Percentiles rank a stretch among this genome's conserved stretches.
These are phyloP conservation scores for Strix aluco DNA, from an alignment of 2,113 vertebrate species.

Conservation along the genomic window DNA sequence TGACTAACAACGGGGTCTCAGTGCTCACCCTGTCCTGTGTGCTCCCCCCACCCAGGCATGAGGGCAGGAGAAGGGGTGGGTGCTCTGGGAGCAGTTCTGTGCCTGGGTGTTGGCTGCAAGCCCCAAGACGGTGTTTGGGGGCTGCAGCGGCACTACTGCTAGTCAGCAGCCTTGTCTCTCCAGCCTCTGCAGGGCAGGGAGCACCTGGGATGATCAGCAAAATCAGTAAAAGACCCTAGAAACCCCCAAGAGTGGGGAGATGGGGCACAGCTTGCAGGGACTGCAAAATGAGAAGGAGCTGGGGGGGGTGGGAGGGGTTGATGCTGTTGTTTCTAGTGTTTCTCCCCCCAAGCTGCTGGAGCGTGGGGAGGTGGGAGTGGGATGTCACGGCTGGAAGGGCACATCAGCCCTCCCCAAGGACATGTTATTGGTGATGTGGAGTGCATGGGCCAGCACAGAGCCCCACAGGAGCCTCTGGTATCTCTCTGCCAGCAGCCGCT, in stretches of 20 bases:
- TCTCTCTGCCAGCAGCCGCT: rapidly evolving
- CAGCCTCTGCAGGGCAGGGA: background rate
- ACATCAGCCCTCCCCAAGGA: background rate
- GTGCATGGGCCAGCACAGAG: background rate
- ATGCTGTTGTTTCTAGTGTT: background rate
- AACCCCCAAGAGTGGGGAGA: background rate
- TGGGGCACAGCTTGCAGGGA: too few relatives aligned
- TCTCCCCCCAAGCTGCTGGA: background rate
- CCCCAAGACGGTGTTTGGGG: background rate
- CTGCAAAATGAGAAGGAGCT: background rate
- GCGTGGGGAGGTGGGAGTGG: background rate
- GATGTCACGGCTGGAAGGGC: background rate
- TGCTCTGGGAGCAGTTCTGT: background rate
- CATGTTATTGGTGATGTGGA: background rate
- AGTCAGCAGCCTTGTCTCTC: background rate
- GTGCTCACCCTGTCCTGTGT: background rate
- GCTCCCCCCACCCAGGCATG: background rate
- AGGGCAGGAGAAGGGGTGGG: background rate
- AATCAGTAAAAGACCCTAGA: background rate
- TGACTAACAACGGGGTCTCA: background rate
- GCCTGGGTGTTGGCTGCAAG: background rate
- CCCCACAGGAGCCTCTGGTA: rapidly evolving
- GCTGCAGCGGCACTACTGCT: rapidly evolving
- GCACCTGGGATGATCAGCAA: rapidly evolving
- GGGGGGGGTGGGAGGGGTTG: rapidly evolving